Evolutionary conservation across 1,140 invertebrate species (phyloP), one percentile per base, ranked within the genome.

Genomic region (Homarus americanus): DNA sequence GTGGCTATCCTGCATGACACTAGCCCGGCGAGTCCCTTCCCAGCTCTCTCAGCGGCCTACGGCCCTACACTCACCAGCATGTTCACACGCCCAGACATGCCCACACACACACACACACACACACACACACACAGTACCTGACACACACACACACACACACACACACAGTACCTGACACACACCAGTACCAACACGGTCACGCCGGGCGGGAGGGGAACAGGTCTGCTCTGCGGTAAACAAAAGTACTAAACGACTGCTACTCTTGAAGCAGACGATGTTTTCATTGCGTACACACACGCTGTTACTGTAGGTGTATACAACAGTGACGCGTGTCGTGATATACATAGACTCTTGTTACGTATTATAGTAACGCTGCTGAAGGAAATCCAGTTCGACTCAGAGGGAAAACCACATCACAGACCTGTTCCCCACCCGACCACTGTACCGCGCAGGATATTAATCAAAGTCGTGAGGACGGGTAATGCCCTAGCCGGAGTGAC

Each of bases 41-140:
- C 49, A 38, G 17, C 85, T 69, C 75, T 41, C 28, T 28, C 53
- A 79, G 34, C 40, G 38, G 53, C 84, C 40, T 66, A 49, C 72
- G 12, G 28, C 40, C 84, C 36, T 38, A 86, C 69, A 76, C 84
- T 40, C 69, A 49, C 73, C 38, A 34, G 44, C 84, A 86, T 44
- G 38, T 75, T 24, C 76, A 78, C 85, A 87, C 75, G 66, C 41
- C 66, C 85, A 79, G 75, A 79, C 75, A 91, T 93, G 92, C 93
- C 93, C 79, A 80, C 41, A 80, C 78, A 80, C 38, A 80, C 41
- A 80, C 24, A 72, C 15, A 69, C 34, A 83, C 34, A 69, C 32
- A 83, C 82, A 83, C 82, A 83, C 82, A 69, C 34, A 83, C 80
- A 41, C 15, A 10, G 5, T 15, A 10, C 0, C 78, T 44, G 12